Conservation (phyloP, 1,140 invertebrate species). For the Ephestia elutella region DNA sequence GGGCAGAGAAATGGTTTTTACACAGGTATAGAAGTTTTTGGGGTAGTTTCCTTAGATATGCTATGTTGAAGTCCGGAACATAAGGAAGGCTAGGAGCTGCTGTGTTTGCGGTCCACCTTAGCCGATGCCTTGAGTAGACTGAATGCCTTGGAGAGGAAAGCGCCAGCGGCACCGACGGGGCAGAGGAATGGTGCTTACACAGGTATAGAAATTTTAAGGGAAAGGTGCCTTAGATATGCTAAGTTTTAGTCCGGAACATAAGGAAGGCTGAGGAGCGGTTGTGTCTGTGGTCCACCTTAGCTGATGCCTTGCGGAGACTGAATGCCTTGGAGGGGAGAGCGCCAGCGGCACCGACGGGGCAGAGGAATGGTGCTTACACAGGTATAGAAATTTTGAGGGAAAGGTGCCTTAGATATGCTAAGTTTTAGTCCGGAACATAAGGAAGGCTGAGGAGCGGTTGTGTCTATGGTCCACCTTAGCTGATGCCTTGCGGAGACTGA, state of each 20-base stretch:
- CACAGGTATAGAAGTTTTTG: slow-evolving; percentile 30
- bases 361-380: slow-evolving; percentile 56
- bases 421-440: too few species aligned
- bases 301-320: slow-evolving; percentile 88
- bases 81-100: slow-evolving; percentile 90
- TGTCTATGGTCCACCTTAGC: slow-evolving; percentile 93
- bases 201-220: slow-evolving; percentile 23
- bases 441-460: slow-evolving; percentile 86
- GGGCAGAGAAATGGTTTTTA: slow-evolving; percentile 55
- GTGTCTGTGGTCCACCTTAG: slow-evolving; percentile 92
- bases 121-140: slow-evolving; percentile 90
- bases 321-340: slow-evolving; percentile 80
- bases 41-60: too few species aligned
- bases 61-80: slow-evolving; percentile 93
- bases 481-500: slow-evolving; percentile 87
- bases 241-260: slow-evolving; percentile 90
- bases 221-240: too few species aligned
- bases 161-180: slow-evolving; percentile 41
- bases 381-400: slow-evolving; percentile 21
- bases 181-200: slow-evolving; percentile 57
- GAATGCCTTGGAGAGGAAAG: slow-evolving; percentile 80
- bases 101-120: slow-evolving; percentile 92
- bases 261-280: slow-evolving; percentile 94
- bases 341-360: slow-evolving; percentile 39
- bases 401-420: slow-evolving; percentile 27